These are phyloP conservation scores for Idaea aversata DNA, from an alignment of 2,888 invertebrate species.

Conservation along the genomic window DNA sequence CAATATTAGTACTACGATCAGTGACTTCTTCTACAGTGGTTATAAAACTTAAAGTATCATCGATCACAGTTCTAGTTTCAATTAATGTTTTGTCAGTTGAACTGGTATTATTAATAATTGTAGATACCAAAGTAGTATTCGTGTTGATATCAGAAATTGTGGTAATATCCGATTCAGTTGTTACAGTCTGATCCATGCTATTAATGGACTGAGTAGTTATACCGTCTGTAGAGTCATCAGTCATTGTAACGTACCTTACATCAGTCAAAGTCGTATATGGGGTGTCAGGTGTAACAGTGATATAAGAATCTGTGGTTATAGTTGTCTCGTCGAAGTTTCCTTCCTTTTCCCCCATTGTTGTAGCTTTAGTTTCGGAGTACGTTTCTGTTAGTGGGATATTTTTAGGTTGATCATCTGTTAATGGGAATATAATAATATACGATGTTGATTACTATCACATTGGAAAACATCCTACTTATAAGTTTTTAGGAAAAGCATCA, in stretches of 20 bases:
- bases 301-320: slow-evolving; percentile 30
- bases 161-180: neutral
- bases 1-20: neutral
- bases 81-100: neutral
- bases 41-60: slow-evolving; percentile 12
- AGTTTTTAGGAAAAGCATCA: neutral
- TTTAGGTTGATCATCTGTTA: slow-evolving; percentile 77
- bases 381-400: slow-evolving; percentile 74
- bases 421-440: slow-evolving; percentile 67
- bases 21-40: slow-evolving; percentile 6
- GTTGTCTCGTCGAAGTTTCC: slow-evolving; percentile 43
- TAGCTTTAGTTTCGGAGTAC: slow-evolving; percentile 53
- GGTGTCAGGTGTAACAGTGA: slow-evolving; percentile 19
- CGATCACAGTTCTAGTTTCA: neutral
- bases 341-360: slow-evolving; percentile 46
- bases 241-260: neutral
- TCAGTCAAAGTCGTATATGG: slow-evolving; percentile 11
- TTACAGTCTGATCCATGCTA: neutral
- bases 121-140: neutral
- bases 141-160: neutral
- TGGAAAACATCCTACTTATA: neutral
- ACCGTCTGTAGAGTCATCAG: neutral
- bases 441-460: slow-evolving; percentile 36
- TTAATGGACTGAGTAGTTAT: neutral
- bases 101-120: neutral